Evolutionary conservation across 2,888 invertebrate species (phyloP), one percentile per base, ranked within the genome.

Genomic region (Dolichopus griseipennis): DNA sequence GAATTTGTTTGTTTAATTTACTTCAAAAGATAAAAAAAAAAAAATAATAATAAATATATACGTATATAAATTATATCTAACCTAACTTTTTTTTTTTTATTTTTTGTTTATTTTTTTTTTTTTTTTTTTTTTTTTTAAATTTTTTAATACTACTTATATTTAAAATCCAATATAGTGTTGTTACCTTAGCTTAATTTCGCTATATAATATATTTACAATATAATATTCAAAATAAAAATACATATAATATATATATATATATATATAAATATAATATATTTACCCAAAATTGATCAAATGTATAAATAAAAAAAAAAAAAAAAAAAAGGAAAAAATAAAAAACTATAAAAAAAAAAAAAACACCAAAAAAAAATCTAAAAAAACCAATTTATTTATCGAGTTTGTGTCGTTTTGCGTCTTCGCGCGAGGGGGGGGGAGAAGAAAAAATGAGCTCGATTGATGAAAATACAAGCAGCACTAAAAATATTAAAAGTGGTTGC

Each of bases 381-480:
- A 41, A 41, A 41, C 3, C 15, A 52, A 52, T 18, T 37, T 37
- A 37, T 37, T 37, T 37, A 37, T 7, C 12, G 37, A 52, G n/a
- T 52, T 52, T 52, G n/a, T n/a, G n/a, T n/a, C n/a, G n/a, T n/a
- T 5, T 52, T 18, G 15, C 18, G 12, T 18, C 52, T n/a, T n/a
- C n/a, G n/a, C n/a, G n/a, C n/a, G n/a, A n/a, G n/a, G n/a, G n/a
- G n/a, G n/a, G n/a, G 18, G 15, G 52, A 41, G n/a, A n/a, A n/a
- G n/a, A 43, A 43, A 52, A 52, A n/a, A 52, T 52, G 52, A 52
- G 52, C 52, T 52, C 52, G n/a, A 52, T n/a, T 52, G 52, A 52
- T 52, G 52, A 52, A 52, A 52, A 52, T 52, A 52, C 9, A 6
- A 41, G 12, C 15, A 52, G n/a, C n/a, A n/a, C 52, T 52, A 52